Evolutionary conservation across 2,113 vertebrate genomes (phyloP).

Genomic region (Prinia subflava): DNA sequence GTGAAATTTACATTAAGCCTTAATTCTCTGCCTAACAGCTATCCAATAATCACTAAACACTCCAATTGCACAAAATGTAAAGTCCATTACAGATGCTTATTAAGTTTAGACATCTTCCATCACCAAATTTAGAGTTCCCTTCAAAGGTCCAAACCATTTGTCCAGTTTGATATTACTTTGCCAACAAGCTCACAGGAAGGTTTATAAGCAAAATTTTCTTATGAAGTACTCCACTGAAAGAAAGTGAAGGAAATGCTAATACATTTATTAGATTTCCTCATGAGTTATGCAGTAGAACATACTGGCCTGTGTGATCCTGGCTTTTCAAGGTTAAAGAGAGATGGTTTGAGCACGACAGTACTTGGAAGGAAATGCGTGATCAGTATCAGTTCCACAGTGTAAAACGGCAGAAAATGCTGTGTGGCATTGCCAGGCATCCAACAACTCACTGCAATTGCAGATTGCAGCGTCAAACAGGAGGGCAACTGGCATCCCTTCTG

Average conservation of each 20-base stretch:
- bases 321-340: constrained; percentile 22
- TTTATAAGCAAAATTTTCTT: background rate
- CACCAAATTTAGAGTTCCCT: background rate
- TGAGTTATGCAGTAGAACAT: background rate
- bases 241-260: background rate
- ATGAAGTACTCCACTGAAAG: background rate
- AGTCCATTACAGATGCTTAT: background rate
- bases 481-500: background rate
- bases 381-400: background rate
- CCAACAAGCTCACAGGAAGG: background rate
- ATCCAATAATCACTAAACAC: background rate
- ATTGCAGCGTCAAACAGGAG: background rate
- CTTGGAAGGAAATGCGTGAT: background rate
- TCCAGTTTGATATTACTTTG: background rate
- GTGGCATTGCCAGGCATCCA: background rate
- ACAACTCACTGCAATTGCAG: background rate
- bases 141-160: background rate
- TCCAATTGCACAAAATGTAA: background rate
- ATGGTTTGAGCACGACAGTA: background rate
- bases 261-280: background rate
- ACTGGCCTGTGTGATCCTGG: background rate
- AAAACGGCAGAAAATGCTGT: background rate
- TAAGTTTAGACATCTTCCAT: background rate
- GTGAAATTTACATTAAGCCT: background rate
- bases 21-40: background rate